Evolutionary conservation across 2,113 vertebrate genomes (phyloP).

Genomic region (Eublepharis macularius): DNA sequence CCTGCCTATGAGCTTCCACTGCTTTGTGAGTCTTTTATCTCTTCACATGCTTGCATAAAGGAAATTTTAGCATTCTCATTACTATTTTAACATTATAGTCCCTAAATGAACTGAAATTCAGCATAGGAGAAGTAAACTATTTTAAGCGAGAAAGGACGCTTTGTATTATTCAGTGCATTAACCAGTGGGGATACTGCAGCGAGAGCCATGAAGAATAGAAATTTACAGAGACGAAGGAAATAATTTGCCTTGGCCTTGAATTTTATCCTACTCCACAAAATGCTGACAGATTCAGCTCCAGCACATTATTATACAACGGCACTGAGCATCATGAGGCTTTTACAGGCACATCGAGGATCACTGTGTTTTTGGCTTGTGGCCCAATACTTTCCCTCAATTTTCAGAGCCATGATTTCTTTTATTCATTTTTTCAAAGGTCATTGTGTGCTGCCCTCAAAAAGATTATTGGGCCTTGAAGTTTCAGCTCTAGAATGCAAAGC

Average conservation of each 20-base stretch:
- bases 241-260: background rate
- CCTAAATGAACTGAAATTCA: background rate
- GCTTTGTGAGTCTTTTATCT: background rate
- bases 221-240: background rate
- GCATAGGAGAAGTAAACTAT: background rate
- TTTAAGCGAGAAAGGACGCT: background rate
- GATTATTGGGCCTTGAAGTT: conserved; percentile 21
- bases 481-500: conserved; percentile 8
- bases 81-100: background rate
- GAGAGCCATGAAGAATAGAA: background rate
- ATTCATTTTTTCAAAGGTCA: conserved; percentile 16
- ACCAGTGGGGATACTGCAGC: background rate
- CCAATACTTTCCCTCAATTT: conserved; percentile 2
- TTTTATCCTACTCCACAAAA: background rate
- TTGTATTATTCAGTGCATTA: background rate
- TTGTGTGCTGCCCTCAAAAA: conserved; percentile 1
- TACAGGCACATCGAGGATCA: background rate
- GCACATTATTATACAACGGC: background rate
- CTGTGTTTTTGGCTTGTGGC: conserved; percentile 12
- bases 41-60: background rate
- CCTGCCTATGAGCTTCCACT: background rate
- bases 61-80: background rate
- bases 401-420: conserved; percentile 13
- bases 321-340: background rate
- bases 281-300: background rate